Base-by-base conservation (phyloP, 2,888 invertebrate genomes). In the Chymomyza amoena region DNA sequence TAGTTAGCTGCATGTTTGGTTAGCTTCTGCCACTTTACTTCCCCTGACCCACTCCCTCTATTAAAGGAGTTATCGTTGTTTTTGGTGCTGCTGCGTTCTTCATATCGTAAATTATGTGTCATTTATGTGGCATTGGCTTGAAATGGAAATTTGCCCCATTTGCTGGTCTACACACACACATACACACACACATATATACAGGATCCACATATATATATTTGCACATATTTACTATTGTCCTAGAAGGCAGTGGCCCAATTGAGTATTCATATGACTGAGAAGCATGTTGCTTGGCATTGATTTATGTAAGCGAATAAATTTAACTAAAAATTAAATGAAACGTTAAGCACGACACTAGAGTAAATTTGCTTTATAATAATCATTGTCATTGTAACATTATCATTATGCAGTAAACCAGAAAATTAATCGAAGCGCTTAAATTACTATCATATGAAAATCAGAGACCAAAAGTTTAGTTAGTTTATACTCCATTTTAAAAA, bases 61-160 rank as follows among this genome's bases (percentile, higher is more conserved):
- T 32, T 25, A 4, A 32, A 6, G 7, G 4, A 20, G 18, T 57
- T 54, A 69, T 61, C 16, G 68, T 52, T 60, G 71, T 54, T 56
- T 36, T 51, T 56, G 72, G 70, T 77, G 72, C 72, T 66, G 61
- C 73, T 78, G 63, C 51, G 69, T 52, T 75, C 75, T 67, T 81
- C 84, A 72, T 79, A 84, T 84, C 85, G 87, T 85, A 85, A 85
- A 85, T 85, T 85, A 85, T 87, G 84, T 85, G 76, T 81, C 85
- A 87, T 85, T 87, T 87, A 83, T 87, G 85, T 83, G 76, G 83
- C 87, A 84, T 85, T 78, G 84, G 84, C 81, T 84, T 81, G 87
- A 84, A 87, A 83, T 84, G 78, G 88, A 81, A 86, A 86, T 86
- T 86, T 86, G 87, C 84, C 84, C 80, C 84, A 84, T 81, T 86